These are phyloP conservation scores for Archips crataeganus DNA, from an alignment of 2,888 invertebrate genomes.

Conservation along the genomic window DNA sequence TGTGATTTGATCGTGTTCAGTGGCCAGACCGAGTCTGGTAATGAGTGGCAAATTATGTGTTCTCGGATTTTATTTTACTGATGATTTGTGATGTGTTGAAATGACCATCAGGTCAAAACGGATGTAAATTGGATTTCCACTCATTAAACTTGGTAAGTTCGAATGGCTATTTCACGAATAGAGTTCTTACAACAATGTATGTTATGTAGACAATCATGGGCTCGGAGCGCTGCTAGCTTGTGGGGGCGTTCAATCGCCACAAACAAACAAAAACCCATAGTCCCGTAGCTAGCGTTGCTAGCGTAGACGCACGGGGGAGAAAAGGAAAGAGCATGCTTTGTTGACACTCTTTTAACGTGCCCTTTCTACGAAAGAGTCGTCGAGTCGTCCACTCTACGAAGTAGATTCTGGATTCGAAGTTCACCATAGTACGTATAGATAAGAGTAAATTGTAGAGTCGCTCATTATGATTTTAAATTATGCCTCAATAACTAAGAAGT, in stretches of 20 bases:
- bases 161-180: conserved; percentile 17
- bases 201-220: conserved; percentile 55
- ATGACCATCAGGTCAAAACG: conserved; percentile 63
- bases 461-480: conserved; percentile 8
- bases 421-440: conserved; percentile 5
- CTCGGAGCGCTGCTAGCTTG: conserved; percentile 50
- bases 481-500: neutral
- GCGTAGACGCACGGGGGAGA: conserved; percentile 60
- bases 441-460: conserved; percentile 18
- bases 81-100: conserved; percentile 46
- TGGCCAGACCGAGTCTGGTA: conserved; percentile 44
- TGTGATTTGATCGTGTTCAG: conserved; percentile 69
- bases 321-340: conserved; percentile 76
- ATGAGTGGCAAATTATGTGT: conserved; percentile 40
- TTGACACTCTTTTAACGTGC: conserved; percentile 72
- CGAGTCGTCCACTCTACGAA: conserved; percentile 32
- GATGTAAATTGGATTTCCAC: conserved; percentile 70
- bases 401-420: conserved; percentile 29
- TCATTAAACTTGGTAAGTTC: conserved; percentile 67
- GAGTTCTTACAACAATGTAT: conserved; percentile 45
- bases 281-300: conserved; percentile 30
- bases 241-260: conserved; percentile 53
- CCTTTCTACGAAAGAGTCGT: conserved; percentile 36
- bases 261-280: conserved; percentile 67
- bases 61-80: conserved; percentile 38